Conservation (phyloP, 2,113 vertebrate genomes). For the Psephotus haematonotus region DNA sequence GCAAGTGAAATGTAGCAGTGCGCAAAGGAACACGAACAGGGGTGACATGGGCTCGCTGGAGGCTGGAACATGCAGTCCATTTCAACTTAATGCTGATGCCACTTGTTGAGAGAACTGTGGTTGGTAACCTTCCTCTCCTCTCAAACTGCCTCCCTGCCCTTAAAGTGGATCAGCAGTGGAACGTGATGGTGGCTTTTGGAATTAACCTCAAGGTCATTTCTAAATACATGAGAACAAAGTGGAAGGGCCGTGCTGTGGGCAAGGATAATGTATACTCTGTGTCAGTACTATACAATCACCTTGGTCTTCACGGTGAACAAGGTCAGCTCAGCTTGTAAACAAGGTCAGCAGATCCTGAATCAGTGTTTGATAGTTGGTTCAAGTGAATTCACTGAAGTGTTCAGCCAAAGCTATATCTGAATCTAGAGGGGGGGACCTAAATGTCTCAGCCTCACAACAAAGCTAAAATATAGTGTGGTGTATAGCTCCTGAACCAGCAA, state of each 20-base stretch:
- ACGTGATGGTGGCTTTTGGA: not conserved
- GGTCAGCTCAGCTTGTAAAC: no score
- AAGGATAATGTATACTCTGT: not conserved
- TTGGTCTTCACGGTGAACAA: not conserved
- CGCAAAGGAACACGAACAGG: not conserved
- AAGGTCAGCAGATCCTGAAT: not conserved
- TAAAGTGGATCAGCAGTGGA: not conserved
- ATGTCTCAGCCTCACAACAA: not conserved
- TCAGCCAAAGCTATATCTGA: not conserved
- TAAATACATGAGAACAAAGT: not conserved
- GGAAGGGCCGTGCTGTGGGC: not conserved
- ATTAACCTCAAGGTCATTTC: conserved; percentile 1
- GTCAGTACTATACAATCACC: not conserved
- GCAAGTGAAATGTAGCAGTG: not conserved
- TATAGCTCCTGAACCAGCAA: not conserved
- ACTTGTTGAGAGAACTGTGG: not conserved
- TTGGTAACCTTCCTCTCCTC: not conserved
- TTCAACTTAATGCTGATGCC: not conserved
- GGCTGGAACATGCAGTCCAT: not conserved
- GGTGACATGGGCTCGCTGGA: not conserved
- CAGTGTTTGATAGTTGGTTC: not conserved
- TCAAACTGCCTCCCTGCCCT: not conserved
- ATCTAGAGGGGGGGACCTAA: not conserved
- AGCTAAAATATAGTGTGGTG: not conserved
- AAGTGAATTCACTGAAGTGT: not conserved